Conservation (phyloP, 2,888 invertebrate species). For the Caenorhabditis sulstoni region DNA sequence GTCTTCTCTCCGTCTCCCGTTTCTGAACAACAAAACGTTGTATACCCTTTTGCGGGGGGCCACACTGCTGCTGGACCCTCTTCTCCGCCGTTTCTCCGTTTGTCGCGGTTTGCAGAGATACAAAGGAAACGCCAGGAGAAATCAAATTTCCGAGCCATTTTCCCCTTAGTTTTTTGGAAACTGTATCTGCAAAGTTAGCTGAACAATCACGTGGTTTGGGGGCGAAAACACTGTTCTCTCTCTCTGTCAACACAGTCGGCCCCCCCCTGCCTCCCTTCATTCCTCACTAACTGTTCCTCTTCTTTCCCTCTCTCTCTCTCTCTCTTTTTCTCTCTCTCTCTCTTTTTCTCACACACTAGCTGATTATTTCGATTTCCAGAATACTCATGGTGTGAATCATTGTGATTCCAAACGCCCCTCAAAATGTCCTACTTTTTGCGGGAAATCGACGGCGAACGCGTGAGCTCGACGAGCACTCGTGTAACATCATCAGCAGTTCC, state of each 20-base stretch:
- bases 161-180: no score
- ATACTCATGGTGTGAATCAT: slow-evolving; percentile 26
- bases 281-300: not conserved
- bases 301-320: not conserved
- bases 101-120: no score
- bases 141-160: no score
- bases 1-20: not conserved
- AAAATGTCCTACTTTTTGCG: slow-evolving; percentile 59
- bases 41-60: slow-evolving; percentile 38
- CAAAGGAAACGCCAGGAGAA: no score
- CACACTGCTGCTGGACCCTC: no score
- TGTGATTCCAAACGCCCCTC: slow-evolving; percentile 12
- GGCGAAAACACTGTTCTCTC: no score
- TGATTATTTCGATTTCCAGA: slow-evolving; percentile 29
- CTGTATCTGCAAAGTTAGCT: no score
- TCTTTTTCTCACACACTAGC: slow-evolving; percentile 14
- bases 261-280: not conserved
- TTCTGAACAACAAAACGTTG: slow-evolving; percentile 39
- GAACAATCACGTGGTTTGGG: no score
- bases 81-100: no score
- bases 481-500: not conserved
- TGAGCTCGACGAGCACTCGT: slow-evolving; percentile 24
- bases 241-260: not conserved
- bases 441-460: slow-evolving; percentile 49
- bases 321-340: slow-evolving; percentile 13